phyloP scores from a whole-genome alignment of 2,888 invertebrate species.

The Arrhopalites spinosus region DNA sequence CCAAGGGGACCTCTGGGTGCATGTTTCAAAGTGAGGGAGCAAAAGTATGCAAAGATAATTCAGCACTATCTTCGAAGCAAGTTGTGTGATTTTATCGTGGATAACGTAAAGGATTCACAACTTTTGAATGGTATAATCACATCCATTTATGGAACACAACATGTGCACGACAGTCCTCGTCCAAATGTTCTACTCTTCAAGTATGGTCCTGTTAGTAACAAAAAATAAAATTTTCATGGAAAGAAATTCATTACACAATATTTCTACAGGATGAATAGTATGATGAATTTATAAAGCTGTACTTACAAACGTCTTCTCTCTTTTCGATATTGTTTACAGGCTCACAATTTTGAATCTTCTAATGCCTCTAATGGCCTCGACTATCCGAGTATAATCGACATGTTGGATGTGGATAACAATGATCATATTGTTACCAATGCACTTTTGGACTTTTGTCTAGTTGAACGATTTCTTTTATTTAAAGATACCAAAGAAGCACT shows the following conservation, averaged over 20 bases:
- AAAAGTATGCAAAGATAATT: conserved; percentile 39
- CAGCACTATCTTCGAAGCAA: conserved; percentile 34
- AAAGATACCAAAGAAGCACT: conserved; percentile 72
- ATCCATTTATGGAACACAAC: conserved; percentile 8
- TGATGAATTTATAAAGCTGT: not conserved
- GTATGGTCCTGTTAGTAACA: not conserved
- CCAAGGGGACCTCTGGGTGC: conserved; percentile 52
- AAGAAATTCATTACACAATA: not conserved
- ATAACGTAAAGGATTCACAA: conserved; percentile 40
- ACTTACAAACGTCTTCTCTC: not conserved
- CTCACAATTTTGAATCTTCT: conserved; percentile 29
- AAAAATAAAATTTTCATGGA: not conserved
- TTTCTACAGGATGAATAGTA: too few species aligned
- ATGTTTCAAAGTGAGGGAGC: conserved; percentile 47
- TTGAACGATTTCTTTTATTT: conserved; percentile 80
- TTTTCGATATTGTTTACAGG: conserved; percentile 23
- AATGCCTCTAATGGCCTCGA: conserved; percentile 16
- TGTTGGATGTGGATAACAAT: conserved; percentile 67
- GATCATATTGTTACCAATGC: conserved; percentile 82
- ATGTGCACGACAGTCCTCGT: not conserved
- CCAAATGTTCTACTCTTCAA: not conserved
- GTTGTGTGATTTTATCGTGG: conserved; percentile 43
- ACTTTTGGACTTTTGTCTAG: conserved; percentile 75
- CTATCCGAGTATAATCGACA: conserved; percentile 67
- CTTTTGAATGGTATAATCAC: conserved; percentile 34